Evolutionary conservation across 2,797 vertebrate species (phyloP).

Genomic region (Thripadectes ignobilis): DNA sequence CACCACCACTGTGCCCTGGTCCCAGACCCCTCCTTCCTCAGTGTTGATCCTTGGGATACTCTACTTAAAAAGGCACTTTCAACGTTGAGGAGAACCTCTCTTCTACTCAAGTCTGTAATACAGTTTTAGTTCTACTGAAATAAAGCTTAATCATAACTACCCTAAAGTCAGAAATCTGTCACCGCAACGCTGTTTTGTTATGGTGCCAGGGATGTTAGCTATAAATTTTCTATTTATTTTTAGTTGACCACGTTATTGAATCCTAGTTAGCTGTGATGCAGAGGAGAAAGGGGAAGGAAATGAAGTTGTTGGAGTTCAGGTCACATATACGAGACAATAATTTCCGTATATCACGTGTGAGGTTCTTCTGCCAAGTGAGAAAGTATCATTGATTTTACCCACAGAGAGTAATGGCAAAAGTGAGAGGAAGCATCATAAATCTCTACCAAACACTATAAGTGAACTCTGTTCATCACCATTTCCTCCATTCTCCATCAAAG

Average conservation of each 20-base stretch:
- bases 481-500: background rate
- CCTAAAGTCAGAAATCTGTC: background rate
- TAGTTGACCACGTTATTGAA: background rate
- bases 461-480: background rate
- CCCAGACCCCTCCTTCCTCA: background rate
- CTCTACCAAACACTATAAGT: background rate
- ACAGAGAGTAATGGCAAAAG: background rate
- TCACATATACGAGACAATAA: background rate
- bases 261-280: background rate
- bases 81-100: background rate
- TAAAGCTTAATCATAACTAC: background rate
- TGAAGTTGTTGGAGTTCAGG: background rate
- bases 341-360: background rate
- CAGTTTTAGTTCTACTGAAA: background rate
- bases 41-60: background rate
- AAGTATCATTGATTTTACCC: constrained; percentile 29
- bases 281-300: background rate
- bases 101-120: background rate
- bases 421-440: background rate
- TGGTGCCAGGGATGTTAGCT: background rate
- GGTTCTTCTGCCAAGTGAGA: constrained; percentile 1
- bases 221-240: background rate
- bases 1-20: too few species aligned
- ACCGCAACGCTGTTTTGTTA: background rate
- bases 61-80: background rate